Evolutionary conservation across 2,797 vertebrate genomes (phyloP).

Genomic region (Pterois miles): DNA sequence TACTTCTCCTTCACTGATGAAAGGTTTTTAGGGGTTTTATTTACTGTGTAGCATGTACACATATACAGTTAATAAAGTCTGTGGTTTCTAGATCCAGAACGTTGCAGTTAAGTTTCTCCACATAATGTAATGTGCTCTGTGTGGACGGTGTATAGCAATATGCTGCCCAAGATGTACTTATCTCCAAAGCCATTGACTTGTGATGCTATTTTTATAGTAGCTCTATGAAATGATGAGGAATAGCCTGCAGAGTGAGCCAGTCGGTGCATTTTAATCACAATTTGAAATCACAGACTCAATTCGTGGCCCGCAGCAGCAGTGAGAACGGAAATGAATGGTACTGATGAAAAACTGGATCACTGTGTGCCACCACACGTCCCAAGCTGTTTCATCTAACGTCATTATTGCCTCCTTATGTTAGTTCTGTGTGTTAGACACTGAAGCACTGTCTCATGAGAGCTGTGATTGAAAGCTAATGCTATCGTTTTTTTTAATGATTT

Average conservation of each 20-base stretch:
- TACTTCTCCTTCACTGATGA: not conserved
- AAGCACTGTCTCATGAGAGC: not conserved
- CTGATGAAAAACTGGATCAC: not conserved
- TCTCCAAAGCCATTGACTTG: slow-evolving; percentile 3
- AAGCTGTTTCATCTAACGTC: not conserved
- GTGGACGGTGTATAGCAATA: not conserved
- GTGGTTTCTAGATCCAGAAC: not conserved
- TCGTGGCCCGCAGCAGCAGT: slow-evolving; percentile 36
- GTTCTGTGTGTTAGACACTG: not conserved
- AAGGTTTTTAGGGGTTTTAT: not conserved
- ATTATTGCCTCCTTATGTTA: not conserved
- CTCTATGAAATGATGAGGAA: not conserved
- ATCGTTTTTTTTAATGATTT: no score
- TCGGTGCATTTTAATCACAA: slow-evolving; percentile 6
- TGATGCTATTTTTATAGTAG: not conserved
- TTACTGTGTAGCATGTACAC: not conserved
- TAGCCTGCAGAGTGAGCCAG: not conserved
- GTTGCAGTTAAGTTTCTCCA: not conserved
- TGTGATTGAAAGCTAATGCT: not conserved
- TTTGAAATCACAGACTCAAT: not conserved
- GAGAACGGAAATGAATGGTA: not conserved
- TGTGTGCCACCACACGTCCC: not conserved
- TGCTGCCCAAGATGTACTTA: not conserved
- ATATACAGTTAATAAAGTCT: not conserved
- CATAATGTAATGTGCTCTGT: not conserved